Evolutionary conservation across 2,888 invertebrate genomes (phyloP).

Genomic region (Dasypogon diadema): DNA sequence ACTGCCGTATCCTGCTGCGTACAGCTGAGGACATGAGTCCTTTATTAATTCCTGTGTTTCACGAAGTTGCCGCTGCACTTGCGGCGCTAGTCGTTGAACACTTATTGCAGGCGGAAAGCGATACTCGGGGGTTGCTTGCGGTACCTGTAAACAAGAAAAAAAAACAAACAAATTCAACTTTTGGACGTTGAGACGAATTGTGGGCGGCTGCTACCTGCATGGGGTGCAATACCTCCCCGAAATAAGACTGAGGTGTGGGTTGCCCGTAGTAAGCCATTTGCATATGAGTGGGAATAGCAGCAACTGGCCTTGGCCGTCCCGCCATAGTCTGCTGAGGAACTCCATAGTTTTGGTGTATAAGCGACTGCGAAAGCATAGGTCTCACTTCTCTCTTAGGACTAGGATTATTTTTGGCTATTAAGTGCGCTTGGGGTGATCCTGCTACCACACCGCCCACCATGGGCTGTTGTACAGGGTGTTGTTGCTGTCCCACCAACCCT

Average conservation of each 20-base stretch:
- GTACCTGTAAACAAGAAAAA: conserved; percentile 59
- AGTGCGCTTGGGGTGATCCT: conserved; percentile 54
- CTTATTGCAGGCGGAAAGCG: conserved; percentile 69
- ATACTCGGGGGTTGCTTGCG: conserved; percentile 65
- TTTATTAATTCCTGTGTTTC: conserved; percentile 70
- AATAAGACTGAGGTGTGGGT: conserved; percentile 64
- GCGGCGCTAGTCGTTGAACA: conserved; percentile 68
- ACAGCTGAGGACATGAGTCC: conserved; percentile 69
- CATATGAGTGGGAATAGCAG: conserved; percentile 60
- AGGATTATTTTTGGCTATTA: conserved; percentile 52
- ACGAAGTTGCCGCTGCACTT: conserved; percentile 68
- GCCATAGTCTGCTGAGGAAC: conserved; percentile 60
- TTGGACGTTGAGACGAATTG: no score
- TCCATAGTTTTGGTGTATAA: conserved; percentile 67
- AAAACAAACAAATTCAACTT: no score
- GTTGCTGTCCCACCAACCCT: conserved; percentile 55
- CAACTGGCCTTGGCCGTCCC: conserved; percentile 60
- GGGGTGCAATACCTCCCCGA: conserved; percentile 67
- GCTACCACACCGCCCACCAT: conserved; percentile 46
- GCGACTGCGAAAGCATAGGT: conserved; percentile 62
- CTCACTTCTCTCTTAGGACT: conserved; percentile 57
- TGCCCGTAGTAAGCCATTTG: conserved; percentile 67
- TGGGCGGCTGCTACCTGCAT: conserved; percentile 65
- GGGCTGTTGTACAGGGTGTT: conserved; percentile 56
- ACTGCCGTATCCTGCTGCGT: conserved; percentile 68